Percentiles rank a stretch among this genome's conserved stretches.
Conservation (phyloP, 2,888 invertebrate species). For the Aelia acuminata region DNA sequence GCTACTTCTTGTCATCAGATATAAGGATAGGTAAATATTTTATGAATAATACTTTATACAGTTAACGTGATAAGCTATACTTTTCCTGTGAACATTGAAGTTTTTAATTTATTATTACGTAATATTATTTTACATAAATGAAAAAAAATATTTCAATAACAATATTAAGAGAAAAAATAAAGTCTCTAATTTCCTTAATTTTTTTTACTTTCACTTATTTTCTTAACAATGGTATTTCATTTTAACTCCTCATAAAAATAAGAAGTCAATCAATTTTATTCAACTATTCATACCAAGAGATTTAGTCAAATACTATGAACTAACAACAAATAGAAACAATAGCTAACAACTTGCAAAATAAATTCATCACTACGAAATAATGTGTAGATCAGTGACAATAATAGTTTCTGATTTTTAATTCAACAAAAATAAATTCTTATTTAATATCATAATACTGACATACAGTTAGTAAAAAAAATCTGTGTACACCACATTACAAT, state of each 20-base stretch:
- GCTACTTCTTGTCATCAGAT: slow-evolving; percentile 57
- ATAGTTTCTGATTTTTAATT: neutral
- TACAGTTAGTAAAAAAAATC: no score
- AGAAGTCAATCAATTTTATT: no score
- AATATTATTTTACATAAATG: neutral
- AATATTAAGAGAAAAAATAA: no score
- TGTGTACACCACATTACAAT: no score
- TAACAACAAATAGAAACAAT: neutral
- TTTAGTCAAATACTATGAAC: no score
- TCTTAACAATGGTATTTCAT: no score
- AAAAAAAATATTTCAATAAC: neutral
- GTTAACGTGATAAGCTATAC: neutral
- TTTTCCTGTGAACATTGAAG: neutral
- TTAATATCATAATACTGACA: neutral
- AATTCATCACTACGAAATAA: neutral
- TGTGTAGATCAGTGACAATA: neutral
- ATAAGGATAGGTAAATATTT: slow-evolving; percentile 55
- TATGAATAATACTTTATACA: neutral
- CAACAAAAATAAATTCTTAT: neutral
- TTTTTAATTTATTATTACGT: neutral
- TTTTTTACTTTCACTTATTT: no score
- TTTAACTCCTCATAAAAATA: no score
- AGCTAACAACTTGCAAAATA: neutral
- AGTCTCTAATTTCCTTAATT: no score
- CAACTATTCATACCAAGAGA: no score